Evolutionary conservation across 2,797 vertebrate genomes (phyloP).

Genomic region (Myotis planiceps): DNA sequence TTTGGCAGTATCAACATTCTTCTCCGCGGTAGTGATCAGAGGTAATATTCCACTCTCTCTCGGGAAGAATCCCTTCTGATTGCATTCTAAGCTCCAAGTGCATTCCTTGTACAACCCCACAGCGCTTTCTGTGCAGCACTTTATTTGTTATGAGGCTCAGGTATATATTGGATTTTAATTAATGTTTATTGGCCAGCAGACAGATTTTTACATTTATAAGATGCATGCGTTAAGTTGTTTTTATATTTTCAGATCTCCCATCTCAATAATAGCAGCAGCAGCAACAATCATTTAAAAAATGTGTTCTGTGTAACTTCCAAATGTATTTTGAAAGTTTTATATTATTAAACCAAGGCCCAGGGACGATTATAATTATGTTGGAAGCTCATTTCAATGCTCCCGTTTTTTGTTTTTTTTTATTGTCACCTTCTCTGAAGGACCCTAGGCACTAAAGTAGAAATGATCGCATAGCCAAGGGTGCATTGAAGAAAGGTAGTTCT

Average conservation of each 20-base stretch:
- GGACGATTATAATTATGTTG: slow-evolving; percentile 29
- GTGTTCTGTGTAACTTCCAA: not conserved
- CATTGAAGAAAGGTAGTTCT: not conserved
- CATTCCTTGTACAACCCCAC: not conserved
- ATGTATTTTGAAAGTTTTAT: slow-evolving; percentile 29
- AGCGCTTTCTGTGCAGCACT: not conserved
- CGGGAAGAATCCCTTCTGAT: not conserved
- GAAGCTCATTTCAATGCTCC: slow-evolving; percentile 25
- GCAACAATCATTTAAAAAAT: not conserved
- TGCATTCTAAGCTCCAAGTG: not conserved
- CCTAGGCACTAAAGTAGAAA: slow-evolving; percentile 1
- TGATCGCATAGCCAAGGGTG: not conserved
- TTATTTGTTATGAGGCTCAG: slow-evolving; percentile 12
- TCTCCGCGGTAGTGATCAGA: not conserved
- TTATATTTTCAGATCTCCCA: slow-evolving; percentile 13
- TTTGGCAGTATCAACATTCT: not conserved
- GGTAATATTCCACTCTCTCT: not conserved
- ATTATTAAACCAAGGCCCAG: slow-evolving; percentile 43
- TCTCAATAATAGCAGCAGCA: slow-evolving; percentile 2
- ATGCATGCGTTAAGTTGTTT: not conserved
- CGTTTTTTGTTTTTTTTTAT: slow-evolving; percentile 56
- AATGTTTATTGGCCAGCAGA: not conserved
- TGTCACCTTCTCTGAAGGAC: slow-evolving; percentile 53
- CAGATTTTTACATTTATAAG: slow-evolving; percentile 30
- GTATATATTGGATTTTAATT: not conserved